Percentiles rank a stretch among this genome's conserved stretches.
Evolutionary conservation across 2,113 vertebrate genomes (phyloP).

Genomic region (Athene noctua): DNA sequence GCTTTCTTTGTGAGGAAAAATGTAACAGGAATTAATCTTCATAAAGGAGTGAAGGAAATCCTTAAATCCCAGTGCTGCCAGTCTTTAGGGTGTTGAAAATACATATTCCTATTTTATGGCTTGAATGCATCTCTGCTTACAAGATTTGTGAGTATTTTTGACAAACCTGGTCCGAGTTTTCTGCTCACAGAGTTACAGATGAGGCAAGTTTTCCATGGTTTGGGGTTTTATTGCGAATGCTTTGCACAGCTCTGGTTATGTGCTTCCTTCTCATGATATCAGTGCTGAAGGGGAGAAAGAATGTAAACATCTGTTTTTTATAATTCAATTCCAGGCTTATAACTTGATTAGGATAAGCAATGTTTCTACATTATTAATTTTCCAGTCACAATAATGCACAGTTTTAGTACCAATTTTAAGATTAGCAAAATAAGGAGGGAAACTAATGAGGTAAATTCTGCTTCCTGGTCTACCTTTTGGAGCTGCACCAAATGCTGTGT

Average conservation of each 20-base stretch:
- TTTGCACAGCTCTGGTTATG: conserved; percentile 50
- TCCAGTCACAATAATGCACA: conserved; percentile 49
- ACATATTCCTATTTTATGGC: neutral
- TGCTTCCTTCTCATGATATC: conserved; percentile 72
- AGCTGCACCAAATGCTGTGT: neutral
- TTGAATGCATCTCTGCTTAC: neutral
- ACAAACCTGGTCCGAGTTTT: conserved; percentile 44
- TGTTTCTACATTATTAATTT: conserved; percentile 74
- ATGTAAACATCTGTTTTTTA: conserved; percentile 82
- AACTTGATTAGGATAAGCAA: conserved; percentile 74
- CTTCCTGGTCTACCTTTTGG: neutral
- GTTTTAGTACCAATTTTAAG: conserved; percentile 60
- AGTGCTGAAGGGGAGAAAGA: conserved; percentile 69
- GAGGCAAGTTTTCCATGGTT: conserved; percentile 58
- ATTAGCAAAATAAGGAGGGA: conserved; percentile 22
- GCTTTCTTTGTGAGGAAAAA: neutral
- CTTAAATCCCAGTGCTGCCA: neutral
- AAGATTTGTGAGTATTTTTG: neutral
- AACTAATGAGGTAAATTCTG: neutral
- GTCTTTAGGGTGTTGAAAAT: neutral
- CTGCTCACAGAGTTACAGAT: conserved; percentile 15
- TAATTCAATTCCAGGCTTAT: conserved; percentile 72
- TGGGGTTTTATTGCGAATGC: conserved; percentile 50
- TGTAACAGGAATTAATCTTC: neutral
- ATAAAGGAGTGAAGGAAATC: neutral